Base-by-base conservation (phyloP, 2,888 invertebrate species). In the Leptinotarsa haldemani region DNA sequence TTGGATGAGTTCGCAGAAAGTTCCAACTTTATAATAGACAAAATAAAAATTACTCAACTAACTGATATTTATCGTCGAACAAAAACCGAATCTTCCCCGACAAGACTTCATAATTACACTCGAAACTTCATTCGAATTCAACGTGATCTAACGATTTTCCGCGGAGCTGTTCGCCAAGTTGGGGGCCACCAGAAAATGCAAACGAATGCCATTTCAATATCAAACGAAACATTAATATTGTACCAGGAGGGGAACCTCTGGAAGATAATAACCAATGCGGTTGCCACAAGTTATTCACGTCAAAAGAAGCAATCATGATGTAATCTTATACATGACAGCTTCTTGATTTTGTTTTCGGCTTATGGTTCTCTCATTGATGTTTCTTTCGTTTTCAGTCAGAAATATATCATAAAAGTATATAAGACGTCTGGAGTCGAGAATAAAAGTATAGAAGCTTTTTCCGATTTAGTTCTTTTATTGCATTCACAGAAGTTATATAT, bases 151-250 rank as follows among this genome's bases (percentile, higher is more conserved):
- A 15, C 61, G 40, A 61, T 61, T 61, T 61, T 61, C 61, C 30
- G 7, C 61, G 40, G 40, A 52, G 25, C 30, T 40, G 22, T 48
- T 48, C n/a, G 4, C n/a, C n/a, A 25, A 66, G 46, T 67, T 40
- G 40, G 53, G 30, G 40, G 30, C 40, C 3, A 15, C 40, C n/a
- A 46, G 20, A 40, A 68, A 53, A 48, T 58, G 68, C 68, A 56
- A 68, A 68, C 47, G 68, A 68, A 68, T 46, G 48, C 47, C 53
- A 68, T 68, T 68, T 68, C 68, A 68, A 68, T 68, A 68, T 68
- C 68, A 68, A 68, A 68, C 68, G 68, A 47, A 56, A 68, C 56
- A 47, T 68, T 56, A 68, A 68, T 68, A 46, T 40, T 46, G n/a
- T 15, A 53, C 56, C 15, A 2, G 56, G 68, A 53, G 56, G 20